Base-by-base conservation (phyloP, 1,140 invertebrate genomes). In the Glomeris maerens region DNA sequence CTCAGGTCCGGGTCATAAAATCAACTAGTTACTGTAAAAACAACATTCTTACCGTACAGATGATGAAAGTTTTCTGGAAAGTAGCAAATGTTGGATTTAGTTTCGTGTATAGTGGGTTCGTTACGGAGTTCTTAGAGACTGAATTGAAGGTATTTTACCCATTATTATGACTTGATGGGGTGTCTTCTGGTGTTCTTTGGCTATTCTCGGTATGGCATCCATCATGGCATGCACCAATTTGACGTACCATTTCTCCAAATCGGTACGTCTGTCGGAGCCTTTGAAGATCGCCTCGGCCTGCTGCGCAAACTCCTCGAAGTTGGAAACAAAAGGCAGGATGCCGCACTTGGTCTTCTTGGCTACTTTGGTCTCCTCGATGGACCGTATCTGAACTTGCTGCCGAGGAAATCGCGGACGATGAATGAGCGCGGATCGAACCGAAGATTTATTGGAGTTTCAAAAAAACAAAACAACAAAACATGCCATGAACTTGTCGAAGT, bases 11-110 rank as follows among this genome's bases (percentile, higher is more conserved):
- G n/a, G n/a, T n/a, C n/a, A n/a, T n/a, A n/a, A 36, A 36, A 10
- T 36, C 17, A 10, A 17, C 17, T 36, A 36, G 31, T 36, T 17
- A 36, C 10, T 36, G 31, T 36, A 10, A 36, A 10, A 36, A 10
- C 31, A 36, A 17, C 17, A 36, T 36, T 36, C 31, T 36, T 60
- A 73, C 71, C 65, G 64, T 89, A 83, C 59, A 98, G 77, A 63
- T 90, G 83, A 75, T 98, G 93, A 66, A 89, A 98, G 71, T 98
- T 98, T 75, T 98, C 87, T 79, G n/a, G n/a, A 60, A 62, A 61
- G 4, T n/a, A 26, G n/a, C 31, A n/a, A n/a, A n/a, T n/a, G n/a
- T n/a, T n/a, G n/a, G n/a, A n/a, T n/a, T n/a, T n/a, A n/a, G n/a
- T n/a, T n/a, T n/a, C n/a, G n/a, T n/a, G n/a, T n/a, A n/a, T n/a